phyloP scores from a whole-genome alignment of 2,797 vertebrate genomes.

The Diplodus sargus region DNA sequence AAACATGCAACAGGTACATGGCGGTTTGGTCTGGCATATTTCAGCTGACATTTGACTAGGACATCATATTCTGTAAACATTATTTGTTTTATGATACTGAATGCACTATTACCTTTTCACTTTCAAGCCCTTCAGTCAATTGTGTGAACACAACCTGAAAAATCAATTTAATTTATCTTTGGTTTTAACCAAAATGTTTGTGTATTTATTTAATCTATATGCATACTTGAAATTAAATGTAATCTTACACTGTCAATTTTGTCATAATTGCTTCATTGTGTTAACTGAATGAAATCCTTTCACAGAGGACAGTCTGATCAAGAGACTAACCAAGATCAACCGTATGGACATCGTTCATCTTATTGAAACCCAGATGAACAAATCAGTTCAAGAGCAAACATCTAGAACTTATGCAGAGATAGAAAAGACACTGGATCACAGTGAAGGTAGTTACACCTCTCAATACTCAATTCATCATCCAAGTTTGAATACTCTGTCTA shows the following conservation, averaged over 20 bases:
- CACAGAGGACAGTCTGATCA: conserved; percentile 91
- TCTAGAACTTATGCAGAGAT: conserved; percentile 91
- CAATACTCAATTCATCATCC: conserved; percentile 3
- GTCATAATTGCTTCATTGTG: not conserved
- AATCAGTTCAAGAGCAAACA: conserved; percentile 87
- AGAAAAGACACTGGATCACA: conserved; percentile 94
- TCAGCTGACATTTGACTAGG: not conserved
- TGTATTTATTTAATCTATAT: not conserved
- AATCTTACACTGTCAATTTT: conserved; percentile 3
- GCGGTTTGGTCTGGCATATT: conserved; percentile 10
- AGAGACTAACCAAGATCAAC: conserved; percentile 96
- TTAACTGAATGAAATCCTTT: conserved; percentile 19
- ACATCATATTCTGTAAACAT: not conserved
- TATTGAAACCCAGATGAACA: conserved; percentile 92
- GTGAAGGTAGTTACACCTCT: conserved; percentile 88
- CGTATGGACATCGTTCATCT: conserved; percentile 99
- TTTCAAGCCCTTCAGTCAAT: not conserved
- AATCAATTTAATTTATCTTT: not conserved
- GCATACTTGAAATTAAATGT: not conserved
- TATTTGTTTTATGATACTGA: conserved; percentile 2
- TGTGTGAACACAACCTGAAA: not conserved
- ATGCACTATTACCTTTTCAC: not conserved
- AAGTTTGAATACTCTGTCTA: not conserved
- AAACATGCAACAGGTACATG: conserved; percentile 93
- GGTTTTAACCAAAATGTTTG: not conserved